Conservation (phyloP, 2,888 invertebrate species). For the Tridacna crocea region DNA sequence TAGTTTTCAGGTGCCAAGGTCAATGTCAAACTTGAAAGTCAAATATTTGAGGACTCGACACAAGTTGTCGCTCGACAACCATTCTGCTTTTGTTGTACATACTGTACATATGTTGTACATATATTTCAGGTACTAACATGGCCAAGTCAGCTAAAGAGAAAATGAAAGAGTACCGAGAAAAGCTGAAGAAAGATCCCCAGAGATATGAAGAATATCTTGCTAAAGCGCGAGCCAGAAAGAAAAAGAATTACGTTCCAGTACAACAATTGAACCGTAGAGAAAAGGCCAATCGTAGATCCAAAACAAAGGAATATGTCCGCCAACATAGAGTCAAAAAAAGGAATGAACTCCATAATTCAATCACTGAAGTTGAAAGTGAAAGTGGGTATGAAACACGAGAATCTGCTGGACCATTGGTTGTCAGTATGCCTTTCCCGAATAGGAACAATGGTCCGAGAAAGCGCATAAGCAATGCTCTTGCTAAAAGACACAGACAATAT, state of each 20-base stretch:
- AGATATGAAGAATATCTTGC: no score
- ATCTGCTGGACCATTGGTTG: constrained; percentile 18
- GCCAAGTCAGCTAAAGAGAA: constrained; percentile 18
- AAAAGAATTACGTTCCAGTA: no score
- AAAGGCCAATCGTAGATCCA: neutral
- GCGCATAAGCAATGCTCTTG: constrained; percentile 23
- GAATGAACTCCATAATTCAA: no score
- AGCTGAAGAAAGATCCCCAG: no score
- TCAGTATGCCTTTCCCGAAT: constrained; percentile 35
- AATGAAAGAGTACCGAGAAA: constrained; percentile 28
- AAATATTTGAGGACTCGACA: no score
- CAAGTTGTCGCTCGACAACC: neutral
- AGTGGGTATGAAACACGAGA: constrained; percentile 37
- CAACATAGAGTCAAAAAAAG: no score
- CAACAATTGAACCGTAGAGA: no score
- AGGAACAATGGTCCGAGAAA: constrained; percentile 37
- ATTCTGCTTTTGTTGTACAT: neutral
- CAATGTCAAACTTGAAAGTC: no score
- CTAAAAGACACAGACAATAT: no score
- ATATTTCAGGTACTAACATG: neutral
- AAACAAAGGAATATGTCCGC: constrained; percentile 16
- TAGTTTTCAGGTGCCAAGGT: no score
- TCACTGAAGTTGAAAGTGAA: no score
- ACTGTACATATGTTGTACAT: neutral
- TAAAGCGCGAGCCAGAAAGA: constrained; percentile 26